phyloP scores from a whole-genome alignment of 2,113 vertebrate genomes.

The Phalacrocorax carbo region DNA sequence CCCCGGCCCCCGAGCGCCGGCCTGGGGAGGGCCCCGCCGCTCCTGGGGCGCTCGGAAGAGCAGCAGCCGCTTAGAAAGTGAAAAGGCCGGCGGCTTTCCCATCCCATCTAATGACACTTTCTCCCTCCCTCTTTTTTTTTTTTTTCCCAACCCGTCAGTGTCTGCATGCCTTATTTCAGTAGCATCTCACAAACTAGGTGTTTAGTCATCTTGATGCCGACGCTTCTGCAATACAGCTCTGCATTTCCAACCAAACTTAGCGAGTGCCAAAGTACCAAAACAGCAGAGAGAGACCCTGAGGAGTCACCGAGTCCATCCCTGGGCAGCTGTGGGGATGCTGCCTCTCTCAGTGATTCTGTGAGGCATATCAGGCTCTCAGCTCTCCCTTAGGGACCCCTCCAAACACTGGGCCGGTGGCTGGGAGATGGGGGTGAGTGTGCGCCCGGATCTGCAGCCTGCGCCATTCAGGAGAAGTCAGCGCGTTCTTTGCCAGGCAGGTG shows the following conservation, averaged over 20 bases:
- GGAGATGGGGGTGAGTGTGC: accelerated
- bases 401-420: not conserved
- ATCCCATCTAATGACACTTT: not conserved
- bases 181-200: not conserved
- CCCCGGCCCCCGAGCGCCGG: too few relatives aligned
- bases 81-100: not conserved
- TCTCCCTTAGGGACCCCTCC: accelerated
- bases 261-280: accelerated
- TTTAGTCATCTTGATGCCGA: accelerated
- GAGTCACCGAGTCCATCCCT: accelerated
- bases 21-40: too few relatives aligned
- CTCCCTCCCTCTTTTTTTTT: too few relatives aligned
- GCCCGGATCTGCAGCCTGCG: not conserved
- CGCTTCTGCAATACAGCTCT: not conserved
- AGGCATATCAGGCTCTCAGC: not conserved
- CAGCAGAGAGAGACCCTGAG: not conserved
- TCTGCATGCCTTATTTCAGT: not conserved
- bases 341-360: not conserved
- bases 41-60: not conserved
- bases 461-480: not conserved
- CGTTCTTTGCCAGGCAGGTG: not conserved
- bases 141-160: too few relatives aligned
- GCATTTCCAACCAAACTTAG: not conserved
- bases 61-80: accelerated
- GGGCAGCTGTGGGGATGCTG: not conserved